Evolutionary conservation across 2,888 invertebrate genomes (phyloP).

Genomic region (Polyploca ridens): DNA sequence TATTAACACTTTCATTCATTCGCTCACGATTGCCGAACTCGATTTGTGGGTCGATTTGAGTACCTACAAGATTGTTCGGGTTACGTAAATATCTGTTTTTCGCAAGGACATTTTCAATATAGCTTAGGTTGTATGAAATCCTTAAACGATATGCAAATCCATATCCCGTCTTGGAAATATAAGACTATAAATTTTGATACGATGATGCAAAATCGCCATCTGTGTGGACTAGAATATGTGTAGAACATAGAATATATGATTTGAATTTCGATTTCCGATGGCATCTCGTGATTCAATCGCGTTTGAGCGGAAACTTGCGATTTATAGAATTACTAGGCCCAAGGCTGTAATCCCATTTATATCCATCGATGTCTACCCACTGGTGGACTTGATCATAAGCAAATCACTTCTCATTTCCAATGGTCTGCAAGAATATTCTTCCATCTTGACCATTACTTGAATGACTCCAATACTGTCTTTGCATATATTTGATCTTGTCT

Average conservation of each 20-base stretch:
- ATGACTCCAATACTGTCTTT: neutral
- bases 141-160: too few relatives aligned
- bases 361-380: neutral
- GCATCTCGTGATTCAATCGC: neutral
- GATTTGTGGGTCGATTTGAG: constrained; percentile 6
- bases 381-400: too few relatives aligned
- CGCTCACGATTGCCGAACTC: constrained; percentile 13
- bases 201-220: neutral
- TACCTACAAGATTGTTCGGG: constrained; percentile 4
- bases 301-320: neutral
- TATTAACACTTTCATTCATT: constrained; percentile 31
- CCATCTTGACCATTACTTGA: neutral
- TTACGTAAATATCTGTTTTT: neutral
- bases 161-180: neutral
- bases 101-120: neutral
- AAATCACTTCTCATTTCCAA: too few relatives aligned
- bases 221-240: neutral
- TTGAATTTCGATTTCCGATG: constrained; percentile 5
- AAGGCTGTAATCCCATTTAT: neutral
- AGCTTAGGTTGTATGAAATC: too few relatives aligned
- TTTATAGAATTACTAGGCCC: neutral
- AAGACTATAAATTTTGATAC: neutral
- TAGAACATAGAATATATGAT: neutral
- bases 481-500: neutral
- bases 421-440: neutral